Percentiles rank a stretch among this genome's conserved stretches.
phyloP scores from a whole-genome alignment of 2,888 invertebrate genomes.

The Ichneumon xanthorius region DNA sequence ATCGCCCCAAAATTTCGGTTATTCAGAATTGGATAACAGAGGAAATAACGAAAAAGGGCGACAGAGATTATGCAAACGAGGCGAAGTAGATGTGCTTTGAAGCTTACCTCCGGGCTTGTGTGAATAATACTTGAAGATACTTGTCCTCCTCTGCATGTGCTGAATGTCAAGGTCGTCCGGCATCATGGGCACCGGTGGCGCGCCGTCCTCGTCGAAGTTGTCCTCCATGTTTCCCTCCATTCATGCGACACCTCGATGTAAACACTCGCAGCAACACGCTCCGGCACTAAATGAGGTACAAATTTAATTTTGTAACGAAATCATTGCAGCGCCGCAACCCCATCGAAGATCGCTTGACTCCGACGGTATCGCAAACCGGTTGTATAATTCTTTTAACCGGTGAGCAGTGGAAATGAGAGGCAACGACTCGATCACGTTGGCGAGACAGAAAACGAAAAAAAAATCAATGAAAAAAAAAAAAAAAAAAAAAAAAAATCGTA shows the following conservation, averaged over 20 bases:
- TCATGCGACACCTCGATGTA: neutral
- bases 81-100: neutral
- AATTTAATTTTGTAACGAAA: neutral
- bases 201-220: slow-evolving; percentile 62
- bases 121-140: slow-evolving; percentile 80
- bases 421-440: neutral
- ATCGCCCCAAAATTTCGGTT: no score
- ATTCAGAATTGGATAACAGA: no score
- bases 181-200: slow-evolving; percentile 35
- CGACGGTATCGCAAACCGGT: slow-evolving; percentile 16
- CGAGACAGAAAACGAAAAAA: neutral
- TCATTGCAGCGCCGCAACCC: neutral
- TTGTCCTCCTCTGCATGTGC: slow-evolving; percentile 78
- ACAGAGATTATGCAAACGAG: no score
- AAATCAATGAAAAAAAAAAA: neutral
- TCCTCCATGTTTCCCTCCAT: slow-evolving; percentile 65
- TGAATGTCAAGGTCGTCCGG: slow-evolving; percentile 69
- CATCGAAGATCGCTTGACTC: neutral
- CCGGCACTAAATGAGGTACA: neutral
- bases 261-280: neutral
- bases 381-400: slow-evolving; percentile 17
- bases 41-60: no score
- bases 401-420: neutral
- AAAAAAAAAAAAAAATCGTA: slow-evolving; percentile 5
- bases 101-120: slow-evolving; percentile 78